Evolutionary conservation across 2,888 invertebrate species (phyloP), one percentile per base, ranked within the genome.

Genomic region (Syrista parreyssii): DNA sequence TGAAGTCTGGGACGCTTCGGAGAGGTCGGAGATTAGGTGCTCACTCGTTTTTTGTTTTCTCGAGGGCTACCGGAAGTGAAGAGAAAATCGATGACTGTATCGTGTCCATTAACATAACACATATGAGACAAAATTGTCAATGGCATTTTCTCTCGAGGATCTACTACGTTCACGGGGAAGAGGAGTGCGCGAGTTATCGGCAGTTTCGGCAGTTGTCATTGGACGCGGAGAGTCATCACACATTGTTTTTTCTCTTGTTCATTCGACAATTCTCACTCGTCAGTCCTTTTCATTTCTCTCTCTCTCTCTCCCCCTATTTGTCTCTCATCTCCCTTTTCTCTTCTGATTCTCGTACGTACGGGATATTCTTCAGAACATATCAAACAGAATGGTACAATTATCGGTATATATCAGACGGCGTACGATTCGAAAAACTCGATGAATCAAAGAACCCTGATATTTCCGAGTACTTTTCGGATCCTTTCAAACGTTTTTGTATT

Each of bases 141-240:
- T 40, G 15, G 15, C 15, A 40, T 40, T 40, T 40, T 40, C 40
- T 40, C 40, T 40, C 40, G 40, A 40, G 15, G 15, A 40, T 15
- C 15, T 40, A 15, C 15, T 15, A 40, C 15, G 40, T 40, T 40
- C 40, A 40, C 40, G 40, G 15, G 40, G 15, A 40, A 40, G 40
- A 40, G 40, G 40, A 40, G 40, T 15, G n/a, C 31, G 69, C 30
- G 73, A 73, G 73, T 30, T n/a, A 35, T 34, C 33, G 33, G 32
- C 68, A 78, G 75, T 78, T 75, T 34, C 15, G 33, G 32, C 68
- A 78, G 78, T 78, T 75, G 78, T 75, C 78, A 78, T 75, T 78
- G 75, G 78, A 75, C 75, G 15, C 74, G 55, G 36, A 73, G 31
- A 69, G 30, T 69, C 40, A 40, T 40, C 40, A 40, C 40, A 40